These are phyloP conservation scores for Agrilus mali DNA, from an alignment of 2,888 invertebrate species.

Conservation along the genomic window DNA sequence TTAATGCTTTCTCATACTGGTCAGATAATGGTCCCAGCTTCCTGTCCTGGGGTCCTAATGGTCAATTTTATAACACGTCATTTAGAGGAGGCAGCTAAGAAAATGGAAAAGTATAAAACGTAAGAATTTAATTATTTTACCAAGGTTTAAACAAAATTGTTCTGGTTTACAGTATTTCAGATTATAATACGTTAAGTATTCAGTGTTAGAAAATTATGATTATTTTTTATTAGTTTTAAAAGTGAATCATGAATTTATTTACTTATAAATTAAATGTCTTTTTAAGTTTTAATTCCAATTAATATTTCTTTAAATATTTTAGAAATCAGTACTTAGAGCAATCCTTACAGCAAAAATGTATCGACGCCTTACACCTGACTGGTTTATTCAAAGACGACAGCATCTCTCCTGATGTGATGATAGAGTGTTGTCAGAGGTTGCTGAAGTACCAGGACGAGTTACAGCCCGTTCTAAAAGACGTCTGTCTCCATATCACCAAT, in stretches of 20 bases:
- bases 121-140: conserved; percentile 31
- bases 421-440: conserved; percentile 64
- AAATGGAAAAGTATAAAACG: conserved; percentile 64
- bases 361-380: conserved; percentile 51
- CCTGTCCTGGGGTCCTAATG: conserved; percentile 76
- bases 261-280: neutral
- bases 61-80: conserved; percentile 72
- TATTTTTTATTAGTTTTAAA: too few relatives aligned
- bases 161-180: neutral
- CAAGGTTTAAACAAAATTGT: neutral
- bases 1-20: conserved; percentile 88
- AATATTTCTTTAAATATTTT: conserved; percentile 13
- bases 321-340: conserved; percentile 74
- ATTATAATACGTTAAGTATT: too few relatives aligned
- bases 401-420: conserved; percentile 82
- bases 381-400: conserved; percentile 82
- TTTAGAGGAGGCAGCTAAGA: conserved; percentile 58
- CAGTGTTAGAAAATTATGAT: too few relatives aligned
- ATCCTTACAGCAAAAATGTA: conserved; percentile 54
- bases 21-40: conserved; percentile 84
- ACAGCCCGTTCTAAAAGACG: conserved; percentile 42
- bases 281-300: neutral
- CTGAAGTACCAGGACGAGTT: conserved; percentile 40
- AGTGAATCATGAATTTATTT: too few relatives aligned
- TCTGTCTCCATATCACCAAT: conserved; percentile 70